phyloP scores from a whole-genome alignment of 2,888 invertebrate species.

The Eristalis tenax region DNA sequence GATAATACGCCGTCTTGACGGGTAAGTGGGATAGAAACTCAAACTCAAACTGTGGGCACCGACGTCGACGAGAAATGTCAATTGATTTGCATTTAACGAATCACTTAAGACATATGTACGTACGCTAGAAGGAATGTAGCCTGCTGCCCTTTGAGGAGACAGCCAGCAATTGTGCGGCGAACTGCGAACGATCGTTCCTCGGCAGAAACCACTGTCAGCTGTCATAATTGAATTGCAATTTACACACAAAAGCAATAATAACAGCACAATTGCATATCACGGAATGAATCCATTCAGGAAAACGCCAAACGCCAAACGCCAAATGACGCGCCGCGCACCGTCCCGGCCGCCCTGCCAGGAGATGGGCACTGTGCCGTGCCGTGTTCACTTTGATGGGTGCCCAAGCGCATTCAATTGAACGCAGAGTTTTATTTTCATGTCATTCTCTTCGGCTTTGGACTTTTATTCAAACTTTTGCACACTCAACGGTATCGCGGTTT shows the following conservation, averaged over 20 bases:
- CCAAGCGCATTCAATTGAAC: conserved; percentile 51
- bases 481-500: conserved; percentile 49
- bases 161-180: not conserved
- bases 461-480: conserved; percentile 44
- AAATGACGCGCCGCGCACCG: not conserved
- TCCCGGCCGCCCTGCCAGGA: not conserved
- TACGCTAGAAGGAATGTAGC: conserved; percentile 55
- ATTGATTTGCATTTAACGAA: conserved; percentile 72
- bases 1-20: not conserved
- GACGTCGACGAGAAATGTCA: conserved; percentile 49
- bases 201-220: conserved; percentile 55
- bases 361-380: no score
- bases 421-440: not conserved
- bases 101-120: conserved; percentile 56
- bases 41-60: not conserved
- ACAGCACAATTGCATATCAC: conserved; percentile 55
- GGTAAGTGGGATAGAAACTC: conserved; percentile 1
- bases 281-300: conserved; percentile 52
- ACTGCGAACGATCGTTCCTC: not conserved
- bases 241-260: conserved; percentile 68
- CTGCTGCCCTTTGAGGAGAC: conserved; percentile 30
- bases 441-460: not conserved
- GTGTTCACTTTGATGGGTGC: conserved; percentile 11
- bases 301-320: not conserved
- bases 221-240: conserved; percentile 72